Conservation (phyloP, 2,888 invertebrate species). For the Apamea sordens region DNA sequence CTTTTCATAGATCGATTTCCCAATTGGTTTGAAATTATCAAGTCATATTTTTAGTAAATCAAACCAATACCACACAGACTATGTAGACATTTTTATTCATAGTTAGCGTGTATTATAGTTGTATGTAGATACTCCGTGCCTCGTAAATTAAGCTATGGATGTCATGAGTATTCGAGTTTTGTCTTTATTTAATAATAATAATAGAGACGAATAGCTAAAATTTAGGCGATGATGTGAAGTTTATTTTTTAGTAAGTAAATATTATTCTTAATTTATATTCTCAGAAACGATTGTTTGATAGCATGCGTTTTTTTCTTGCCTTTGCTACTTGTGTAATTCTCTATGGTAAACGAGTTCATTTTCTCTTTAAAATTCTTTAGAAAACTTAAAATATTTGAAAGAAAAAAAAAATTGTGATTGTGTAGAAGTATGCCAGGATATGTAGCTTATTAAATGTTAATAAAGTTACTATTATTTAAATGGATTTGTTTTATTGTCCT, state of each 20-base stretch:
- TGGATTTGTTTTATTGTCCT: neutral
- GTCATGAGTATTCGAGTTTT: slow-evolving; percentile 40
- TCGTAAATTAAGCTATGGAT: slow-evolving; percentile 66
- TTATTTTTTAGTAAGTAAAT: slow-evolving; percentile 43
- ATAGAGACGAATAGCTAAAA: slow-evolving; percentile 39
- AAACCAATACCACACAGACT: slow-evolving; percentile 44
- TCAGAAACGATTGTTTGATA: slow-evolving; percentile 10
- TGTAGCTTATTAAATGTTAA: slow-evolving; percentile 58
- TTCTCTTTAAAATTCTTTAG: neutral
- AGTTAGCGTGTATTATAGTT: slow-evolving; percentile 54
- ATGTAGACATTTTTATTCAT: slow-evolving; percentile 56
- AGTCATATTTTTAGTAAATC: slow-evolving; percentile 64
- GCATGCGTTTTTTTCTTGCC: slow-evolving; percentile 4
- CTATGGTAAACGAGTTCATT: neutral
- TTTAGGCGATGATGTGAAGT: slow-evolving; percentile 28
- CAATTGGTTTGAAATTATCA: slow-evolving; percentile 57
- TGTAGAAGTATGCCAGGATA: slow-evolving; percentile 39
- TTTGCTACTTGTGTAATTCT: slow-evolving; percentile 12
- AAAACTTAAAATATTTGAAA: slow-evolving; percentile 13
- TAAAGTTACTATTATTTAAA: slow-evolving; percentile 61
- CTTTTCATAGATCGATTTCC: slow-evolving; percentile 19
- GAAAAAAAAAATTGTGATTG: slow-evolving; percentile 45
- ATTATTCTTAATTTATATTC: slow-evolving; percentile 57
- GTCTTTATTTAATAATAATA: slow-evolving; percentile 37
- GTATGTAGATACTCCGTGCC: slow-evolving; percentile 63